Evolutionary conservation across 2,113 vertebrate species (phyloP).

Genomic region (Aythya baeri): DNA sequence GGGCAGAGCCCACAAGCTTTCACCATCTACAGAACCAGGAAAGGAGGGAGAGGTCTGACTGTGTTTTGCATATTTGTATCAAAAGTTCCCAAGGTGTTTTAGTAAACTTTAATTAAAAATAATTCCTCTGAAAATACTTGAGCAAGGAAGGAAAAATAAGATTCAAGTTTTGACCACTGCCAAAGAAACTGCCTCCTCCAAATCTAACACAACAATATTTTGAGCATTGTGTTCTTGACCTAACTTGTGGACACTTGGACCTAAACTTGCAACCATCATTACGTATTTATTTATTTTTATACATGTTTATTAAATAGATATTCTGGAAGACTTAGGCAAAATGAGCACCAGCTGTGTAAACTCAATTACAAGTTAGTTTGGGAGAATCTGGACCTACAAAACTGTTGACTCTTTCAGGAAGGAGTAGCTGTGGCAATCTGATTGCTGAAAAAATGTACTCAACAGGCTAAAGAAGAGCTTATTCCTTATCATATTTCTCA

Average conservation of each 20-base stretch:
- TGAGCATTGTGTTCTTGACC: neutral
- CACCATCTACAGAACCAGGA: neutral
- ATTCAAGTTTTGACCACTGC: neutral
- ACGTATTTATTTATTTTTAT: neutral
- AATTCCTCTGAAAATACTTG: neutral
- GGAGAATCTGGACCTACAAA: neutral
- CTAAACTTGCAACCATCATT: neutral
- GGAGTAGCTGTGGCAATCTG: neutral
- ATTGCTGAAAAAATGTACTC: neutral
- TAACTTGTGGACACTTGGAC: neutral
- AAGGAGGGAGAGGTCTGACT: neutral
- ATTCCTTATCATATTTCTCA: neutral
- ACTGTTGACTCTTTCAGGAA: neutral
- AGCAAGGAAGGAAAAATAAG: neutral
- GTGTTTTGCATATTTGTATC: neutral
- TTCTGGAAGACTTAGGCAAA: neutral
- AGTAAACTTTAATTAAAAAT: neutral
- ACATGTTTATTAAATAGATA: neutral
- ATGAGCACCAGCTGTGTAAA: neutral
- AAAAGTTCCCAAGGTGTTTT: neutral
- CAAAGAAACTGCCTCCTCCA: neutral
- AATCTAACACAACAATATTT: neutral
- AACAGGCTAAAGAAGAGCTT: neutral
- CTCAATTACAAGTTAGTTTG: neutral
- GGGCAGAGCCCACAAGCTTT: conserved; percentile 1